phyloP scores from a whole-genome alignment of 2,888 invertebrate species.

The Chymomyza caudatula region DNA sequence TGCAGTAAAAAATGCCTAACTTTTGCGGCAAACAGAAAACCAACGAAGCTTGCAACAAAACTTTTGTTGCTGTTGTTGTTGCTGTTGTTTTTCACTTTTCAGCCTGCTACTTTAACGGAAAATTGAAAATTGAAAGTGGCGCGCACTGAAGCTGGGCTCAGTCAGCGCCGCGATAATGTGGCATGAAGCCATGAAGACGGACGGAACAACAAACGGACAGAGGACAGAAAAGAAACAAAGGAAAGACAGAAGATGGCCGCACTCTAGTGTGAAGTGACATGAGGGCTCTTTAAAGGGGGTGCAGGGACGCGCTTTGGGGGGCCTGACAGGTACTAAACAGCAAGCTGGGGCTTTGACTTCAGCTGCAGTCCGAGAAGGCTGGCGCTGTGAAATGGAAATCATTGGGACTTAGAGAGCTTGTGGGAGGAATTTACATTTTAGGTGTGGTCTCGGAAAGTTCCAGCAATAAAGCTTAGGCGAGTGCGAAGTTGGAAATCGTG shows the following conservation, averaged over 20 bases:
- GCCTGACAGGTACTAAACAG: conserved; percentile 29
- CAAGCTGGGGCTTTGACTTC: conserved; percentile 28
- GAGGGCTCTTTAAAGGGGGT: not conserved
- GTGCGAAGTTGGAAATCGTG: not conserved
- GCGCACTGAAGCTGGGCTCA: not conserved
- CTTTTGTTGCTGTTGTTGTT: conserved; percentile 33
- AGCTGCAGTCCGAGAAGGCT: conserved; percentile 9
- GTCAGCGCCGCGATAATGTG: not conserved
- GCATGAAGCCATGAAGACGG: not conserved
- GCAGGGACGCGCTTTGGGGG: not conserved
- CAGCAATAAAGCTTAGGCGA: not conserved
- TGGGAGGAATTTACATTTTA: not conserved
- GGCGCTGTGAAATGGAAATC: not conserved
- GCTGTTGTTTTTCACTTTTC: conserved; percentile 28
- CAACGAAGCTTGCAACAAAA: conserved; percentile 67
- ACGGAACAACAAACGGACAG: not conserved
- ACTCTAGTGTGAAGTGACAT: conserved; percentile 59
- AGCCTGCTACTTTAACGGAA: not conserved
- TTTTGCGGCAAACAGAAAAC: conserved; percentile 49
- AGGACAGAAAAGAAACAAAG: not conserved
- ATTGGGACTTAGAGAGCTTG: not conserved
- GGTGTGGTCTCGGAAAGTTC: not conserved
- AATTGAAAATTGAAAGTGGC: not conserved
- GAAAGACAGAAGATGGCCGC: conserved; percentile 27
- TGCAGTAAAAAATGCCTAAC: conserved; percentile 14